Percentiles rank a stretch among this genome's conserved stretches.
Evolutionary conservation across 2,797 vertebrate genomes (phyloP).

Genomic region (Erithacus rubecula): DNA sequence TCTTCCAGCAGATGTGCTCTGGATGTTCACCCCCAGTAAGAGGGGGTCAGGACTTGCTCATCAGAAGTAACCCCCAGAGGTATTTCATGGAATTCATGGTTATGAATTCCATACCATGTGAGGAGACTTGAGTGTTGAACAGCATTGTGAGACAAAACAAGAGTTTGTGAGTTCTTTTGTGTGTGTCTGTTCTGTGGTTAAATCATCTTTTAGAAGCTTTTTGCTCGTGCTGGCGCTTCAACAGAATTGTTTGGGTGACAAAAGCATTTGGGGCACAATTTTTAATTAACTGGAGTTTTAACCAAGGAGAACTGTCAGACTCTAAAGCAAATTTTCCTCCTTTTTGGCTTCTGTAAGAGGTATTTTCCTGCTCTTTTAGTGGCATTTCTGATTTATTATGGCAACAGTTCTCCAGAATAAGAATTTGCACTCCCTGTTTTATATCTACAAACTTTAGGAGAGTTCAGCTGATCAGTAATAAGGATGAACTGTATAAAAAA

Average conservation of each 20-base stretch:
- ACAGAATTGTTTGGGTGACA: not conserved
- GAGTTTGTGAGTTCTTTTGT: fast-evolving
- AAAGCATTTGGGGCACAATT: not conserved
- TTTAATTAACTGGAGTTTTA: not conserved
- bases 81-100: fast-evolving
- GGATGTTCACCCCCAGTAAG: not conserved
- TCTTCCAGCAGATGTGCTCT: not conserved
- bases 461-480: not conserved
- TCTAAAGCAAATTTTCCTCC: not conserved
- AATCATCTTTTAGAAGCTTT: not conserved
- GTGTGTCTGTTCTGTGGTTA: not conserved
- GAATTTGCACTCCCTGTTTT: not conserved
- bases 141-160: not conserved
- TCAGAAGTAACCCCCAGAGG: fast-evolving
- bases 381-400: not conserved
- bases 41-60: not conserved
- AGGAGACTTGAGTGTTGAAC: not conserved
- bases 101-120: fast-evolving
- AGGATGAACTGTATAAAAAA: not conserved
- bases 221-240: not conserved
- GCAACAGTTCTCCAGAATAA: not conserved
- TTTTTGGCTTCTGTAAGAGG: not conserved
- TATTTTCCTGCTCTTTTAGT: not conserved
- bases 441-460: not conserved
- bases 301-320: not conserved